Percentiles rank a stretch among this genome's conserved stretches.
Conservation (phyloP, 1,140 invertebrate genomes). For the Tenebrio molitor region DNA sequence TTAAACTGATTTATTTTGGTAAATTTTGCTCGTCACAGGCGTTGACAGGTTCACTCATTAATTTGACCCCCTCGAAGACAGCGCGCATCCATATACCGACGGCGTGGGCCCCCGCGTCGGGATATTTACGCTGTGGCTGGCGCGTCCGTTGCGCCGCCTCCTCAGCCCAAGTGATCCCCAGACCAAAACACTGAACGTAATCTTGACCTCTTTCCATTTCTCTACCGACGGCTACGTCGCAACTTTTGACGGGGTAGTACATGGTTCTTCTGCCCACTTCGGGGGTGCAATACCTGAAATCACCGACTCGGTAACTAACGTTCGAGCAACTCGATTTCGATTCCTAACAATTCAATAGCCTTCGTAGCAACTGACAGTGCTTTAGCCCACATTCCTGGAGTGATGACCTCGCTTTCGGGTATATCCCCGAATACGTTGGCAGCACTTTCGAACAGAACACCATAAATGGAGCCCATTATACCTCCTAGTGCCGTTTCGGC, state of each 20-base stretch:
- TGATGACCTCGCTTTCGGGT: slow-evolving; percentile 52
- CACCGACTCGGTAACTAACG: slow-evolving; percentile 46
- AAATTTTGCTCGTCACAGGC: neutral
- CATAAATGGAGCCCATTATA: slow-evolving; percentile 61
- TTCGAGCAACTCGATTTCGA: slow-evolving; percentile 37
- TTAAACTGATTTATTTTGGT: no score
- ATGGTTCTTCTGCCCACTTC: slow-evolving; percentile 73
- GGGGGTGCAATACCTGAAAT: slow-evolving; percentile 67
- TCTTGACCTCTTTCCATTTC: slow-evolving; percentile 52
- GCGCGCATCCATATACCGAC: slow-evolving; percentile 74
- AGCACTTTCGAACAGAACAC: slow-evolving; percentile 63
- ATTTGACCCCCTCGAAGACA: slow-evolving; percentile 68
- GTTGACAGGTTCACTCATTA: neutral
- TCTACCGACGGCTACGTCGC: slow-evolving; percentile 60
- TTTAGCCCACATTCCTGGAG: slow-evolving; percentile 55
- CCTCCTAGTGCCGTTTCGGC: slow-evolving; percentile 59
- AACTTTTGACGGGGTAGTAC: slow-evolving; percentile 68
- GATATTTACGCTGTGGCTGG: slow-evolving; percentile 59
- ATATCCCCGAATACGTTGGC: slow-evolving; percentile 56
- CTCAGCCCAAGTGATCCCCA: slow-evolving; percentile 70
- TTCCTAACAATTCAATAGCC: slow-evolving; percentile 47
- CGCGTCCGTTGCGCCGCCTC: slow-evolving; percentile 64
- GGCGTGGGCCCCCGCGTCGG: slow-evolving; percentile 74
- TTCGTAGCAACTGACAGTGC: slow-evolving; percentile 51
- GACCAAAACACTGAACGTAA: slow-evolving; percentile 65